These are phyloP conservation scores for Cheilinus undulatus DNA, from an alignment of 2,113 vertebrate genomes.

Conservation along the genomic window DNA sequence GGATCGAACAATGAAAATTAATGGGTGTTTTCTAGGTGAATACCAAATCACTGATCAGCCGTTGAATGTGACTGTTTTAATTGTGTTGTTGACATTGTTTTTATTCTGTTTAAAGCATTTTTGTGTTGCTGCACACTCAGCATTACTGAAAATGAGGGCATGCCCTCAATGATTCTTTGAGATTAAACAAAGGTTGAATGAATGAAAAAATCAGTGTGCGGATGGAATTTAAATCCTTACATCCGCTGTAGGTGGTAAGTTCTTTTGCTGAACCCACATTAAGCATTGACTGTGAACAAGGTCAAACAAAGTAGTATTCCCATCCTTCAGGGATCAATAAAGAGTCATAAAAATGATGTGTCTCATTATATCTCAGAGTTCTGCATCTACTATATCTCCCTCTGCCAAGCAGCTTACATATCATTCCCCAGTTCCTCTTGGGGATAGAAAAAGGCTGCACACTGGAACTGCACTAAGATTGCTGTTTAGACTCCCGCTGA, in stretches of 20 bases:
- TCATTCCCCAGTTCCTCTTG: conserved; percentile 29
- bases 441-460: conserved; percentile 34
- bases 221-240: background rate
- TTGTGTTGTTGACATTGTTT: no score
- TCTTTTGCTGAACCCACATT: conserved; percentile 6
- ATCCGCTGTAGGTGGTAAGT: background rate
- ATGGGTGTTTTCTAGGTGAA: background rate
- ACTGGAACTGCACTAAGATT: conserved; percentile 41
- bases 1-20: background rate
- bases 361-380: conserved; percentile 17
- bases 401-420: conserved; percentile 10
- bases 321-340: conserved; percentile 22
- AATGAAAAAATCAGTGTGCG: no score
- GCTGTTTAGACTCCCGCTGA: conserved; percentile 58
- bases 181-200: no score
- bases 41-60: no score
- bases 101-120: no score
- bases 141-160: no score
- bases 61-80: no score
- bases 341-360: conserved; percentile 13
- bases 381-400: conserved; percentile 16
- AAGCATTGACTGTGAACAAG: conserved; percentile 4
- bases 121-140: no score
- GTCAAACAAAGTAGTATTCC: conserved; percentile 14
- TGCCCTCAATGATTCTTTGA: no score